Evolutionary conservation across 2,888 invertebrate genomes (phyloP), one percentile per base, ranked within the genome.

Genomic region (Volucella bombylans): DNA sequence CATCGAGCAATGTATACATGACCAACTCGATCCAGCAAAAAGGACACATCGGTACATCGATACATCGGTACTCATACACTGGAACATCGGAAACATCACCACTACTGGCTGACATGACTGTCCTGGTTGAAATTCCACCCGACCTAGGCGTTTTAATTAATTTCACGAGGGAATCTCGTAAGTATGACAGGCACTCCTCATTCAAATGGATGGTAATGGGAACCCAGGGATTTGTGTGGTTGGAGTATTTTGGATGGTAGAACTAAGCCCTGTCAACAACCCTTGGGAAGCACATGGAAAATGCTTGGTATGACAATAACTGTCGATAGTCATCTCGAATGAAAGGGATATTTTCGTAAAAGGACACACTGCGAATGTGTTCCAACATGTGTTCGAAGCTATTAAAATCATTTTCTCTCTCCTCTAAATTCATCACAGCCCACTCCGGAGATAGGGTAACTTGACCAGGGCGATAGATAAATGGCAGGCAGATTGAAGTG

Each of bases 131-230:
- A 76, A 65, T 50, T 64, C 47, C 59, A 62, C 74, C 64, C 69
- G 59, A 54, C 69, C 65, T 31, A 50, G 45, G 4, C 52, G 65
- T 61, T 83, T 78, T 83, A 79, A 83, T 83, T 83, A 83, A 80
- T 83, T 74, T 57, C 47, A 69, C 62, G 18, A 68, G 49, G 52
- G 65, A 69, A 65, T 39, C 41, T 61, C 61, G 41, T 31, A 41
- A 41, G 57, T 59, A 12, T 47, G 50, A 10, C 43, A 15, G 31
- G 57, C n/a, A 4, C 10, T 55, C 10, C 45, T 38, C 39, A 50
- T 11, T 11, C 39, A 54, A 41, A 31, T 23, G 49, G 18, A 38
- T 15, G 54, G 41, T 18, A 23, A 38, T 14, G 14, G 45, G 38
- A 18, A 11, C n/a, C 49, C 4, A 18, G 11, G 10, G 41, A 57